Base-by-base conservation (phyloP, 2,113 vertebrate species). In the Diadophis punctatus region DNA sequence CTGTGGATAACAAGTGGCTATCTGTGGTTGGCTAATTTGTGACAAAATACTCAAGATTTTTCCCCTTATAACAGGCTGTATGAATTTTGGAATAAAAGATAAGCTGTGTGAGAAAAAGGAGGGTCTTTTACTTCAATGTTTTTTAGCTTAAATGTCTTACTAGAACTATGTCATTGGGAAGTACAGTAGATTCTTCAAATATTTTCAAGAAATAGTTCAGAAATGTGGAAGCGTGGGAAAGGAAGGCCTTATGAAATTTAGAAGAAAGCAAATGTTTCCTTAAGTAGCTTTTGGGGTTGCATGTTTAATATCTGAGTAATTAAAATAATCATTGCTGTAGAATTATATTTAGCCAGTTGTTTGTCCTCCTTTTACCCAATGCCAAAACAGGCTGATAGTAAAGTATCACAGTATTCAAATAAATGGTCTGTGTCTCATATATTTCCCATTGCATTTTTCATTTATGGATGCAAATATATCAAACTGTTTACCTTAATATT, bases 71-170 rank as follows among this genome's bases (percentile, higher is more conserved):
- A 22, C 80, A 34, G 25, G 55, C 46, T 85, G 52, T 90, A 90
- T 93, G 93, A 74, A 90, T 46, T 63, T 93, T 94, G 91, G 90
- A 95, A 94, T 92, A 87, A 22, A 90, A 56, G 51, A 74, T 87
- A 95, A 96, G 96, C 94, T 95, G 91, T 89, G 86, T 92, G 43
- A 94, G 53, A n/a, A 95, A 93, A 91, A 91, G 85, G 14, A 86
- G 89, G 80, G 56, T 93, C 74, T 95, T 93, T 94, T 25, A 92
- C 91, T 93, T 91, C 90, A 88, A 10, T 9, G 18, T 92, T 92
- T 74, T 16, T 87, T 43, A 74, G 20, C 46, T 90, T 74, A 43
- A 84, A 84, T 25, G n/a, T 7, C 48, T 14, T 43, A 18, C 25
- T 23, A 51, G 2, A 12, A 9, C 4, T 39, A 27, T 39, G 20